These are phyloP conservation scores for Drosophila yooni DNA, from an alignment of 2,888 invertebrate genomes.

Conservation along the genomic window DNA sequence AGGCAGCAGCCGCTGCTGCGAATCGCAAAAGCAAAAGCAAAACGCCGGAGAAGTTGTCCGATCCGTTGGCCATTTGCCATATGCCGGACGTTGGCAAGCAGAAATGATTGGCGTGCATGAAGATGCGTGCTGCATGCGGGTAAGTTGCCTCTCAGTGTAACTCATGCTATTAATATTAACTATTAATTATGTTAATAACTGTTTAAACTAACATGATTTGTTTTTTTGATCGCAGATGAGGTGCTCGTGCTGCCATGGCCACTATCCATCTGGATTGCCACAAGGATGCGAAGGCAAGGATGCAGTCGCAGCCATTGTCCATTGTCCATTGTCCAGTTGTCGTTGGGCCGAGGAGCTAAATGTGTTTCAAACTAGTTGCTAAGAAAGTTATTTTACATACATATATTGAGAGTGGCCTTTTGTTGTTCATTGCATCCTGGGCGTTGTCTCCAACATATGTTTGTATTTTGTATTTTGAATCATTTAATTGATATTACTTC, in stretches of 20 bases:
- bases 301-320: neutral
- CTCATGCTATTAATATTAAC: neutral
- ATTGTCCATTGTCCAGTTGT: neutral
- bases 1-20: conserved; percentile 33
- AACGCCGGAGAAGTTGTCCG: conserved; percentile 50
- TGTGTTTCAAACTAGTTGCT: conserved; percentile 39
- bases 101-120: conserved; percentile 76
- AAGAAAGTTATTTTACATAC: conserved; percentile 25
- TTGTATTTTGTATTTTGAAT: too few relatives aligned
- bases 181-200: neutral
- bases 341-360: conserved; percentile 11
- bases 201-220: neutral
- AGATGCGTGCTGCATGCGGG: conserved; percentile 63
- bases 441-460: conserved; percentile 23
- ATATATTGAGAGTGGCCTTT: conserved; percentile 20
- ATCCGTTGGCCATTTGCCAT: conserved; percentile 10
- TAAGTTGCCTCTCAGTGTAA: conserved; percentile 28
- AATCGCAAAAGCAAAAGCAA: conserved; percentile 57
- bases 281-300: conserved; percentile 41
- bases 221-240: conserved; percentile 26
- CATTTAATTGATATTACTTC: too few relatives aligned
- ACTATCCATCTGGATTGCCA: conserved; percentile 57
- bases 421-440: conserved; percentile 34
- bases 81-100: conserved; percentile 47
- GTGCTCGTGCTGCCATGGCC: conserved; percentile 48